These are phyloP conservation scores for Triplophysa rosa DNA, from an alignment of 2,113 vertebrate species.

Conservation along the genomic window DNA sequence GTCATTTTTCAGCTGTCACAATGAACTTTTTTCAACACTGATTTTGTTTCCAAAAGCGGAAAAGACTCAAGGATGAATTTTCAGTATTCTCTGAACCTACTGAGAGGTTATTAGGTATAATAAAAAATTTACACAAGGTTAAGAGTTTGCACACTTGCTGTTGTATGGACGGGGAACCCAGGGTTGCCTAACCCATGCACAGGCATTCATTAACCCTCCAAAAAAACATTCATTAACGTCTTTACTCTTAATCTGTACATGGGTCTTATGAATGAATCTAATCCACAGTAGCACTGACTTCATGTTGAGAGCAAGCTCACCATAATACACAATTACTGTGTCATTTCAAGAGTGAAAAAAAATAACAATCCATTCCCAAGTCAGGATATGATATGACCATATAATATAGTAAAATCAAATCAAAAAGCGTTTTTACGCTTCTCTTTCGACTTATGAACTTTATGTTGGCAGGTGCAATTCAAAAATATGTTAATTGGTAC, in stretches of 20 bases:
- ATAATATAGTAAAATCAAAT: background rate
- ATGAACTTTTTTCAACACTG: background rate
- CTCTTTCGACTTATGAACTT: background rate
- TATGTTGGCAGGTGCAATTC: constrained; percentile 6
- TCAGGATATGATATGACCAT: background rate
- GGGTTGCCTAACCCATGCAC: background rate
- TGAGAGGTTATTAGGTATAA: background rate
- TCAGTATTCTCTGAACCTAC: background rate
- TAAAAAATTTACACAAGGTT: background rate
- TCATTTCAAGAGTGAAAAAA: background rate
- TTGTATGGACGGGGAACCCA: background rate
- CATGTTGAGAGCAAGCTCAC: background rate
- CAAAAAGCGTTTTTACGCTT: background rate
- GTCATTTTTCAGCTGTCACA: background rate
- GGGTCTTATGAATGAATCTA: constrained; percentile 10
- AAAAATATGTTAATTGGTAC: constrained; percentile 7
- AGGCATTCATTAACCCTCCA: constrained; percentile 5
- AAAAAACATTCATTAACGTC: background rate
- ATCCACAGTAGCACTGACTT: background rate
- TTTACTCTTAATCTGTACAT: background rate
- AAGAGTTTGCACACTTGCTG: background rate
- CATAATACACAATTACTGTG: background rate
- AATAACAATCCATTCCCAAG: no score
- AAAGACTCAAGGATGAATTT: background rate
- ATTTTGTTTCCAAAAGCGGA: background rate